Base-by-base conservation (phyloP, 2,888 invertebrate species). In the Ophion costatus region DNA sequence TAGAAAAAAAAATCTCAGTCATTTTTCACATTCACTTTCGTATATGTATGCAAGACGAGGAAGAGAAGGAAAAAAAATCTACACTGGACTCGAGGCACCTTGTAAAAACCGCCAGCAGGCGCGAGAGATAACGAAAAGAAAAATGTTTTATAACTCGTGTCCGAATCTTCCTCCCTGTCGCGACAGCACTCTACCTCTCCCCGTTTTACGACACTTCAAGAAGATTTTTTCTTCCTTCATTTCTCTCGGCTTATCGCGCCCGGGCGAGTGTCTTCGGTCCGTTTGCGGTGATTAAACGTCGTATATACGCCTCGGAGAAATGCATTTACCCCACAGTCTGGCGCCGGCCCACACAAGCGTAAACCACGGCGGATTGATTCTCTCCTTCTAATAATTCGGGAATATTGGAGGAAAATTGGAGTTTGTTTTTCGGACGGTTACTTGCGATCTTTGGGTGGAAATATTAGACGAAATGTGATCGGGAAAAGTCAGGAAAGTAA, bases 101-200 rank as follows among this genome's bases (percentile, higher is more conserved):
- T 69, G 33, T 84, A 77, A 77, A 76, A 69, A 69, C 38, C 73
- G 11, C 38, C 64, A 51, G 51, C 69, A 2, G 24, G 61, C 59
- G 29, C 22, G 63, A 51, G 66, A 74, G 81, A 84, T 84, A 84
- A 84, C 38, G 29, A 70, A 42, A 78, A 80, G 56, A 84, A 80
- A 80, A 73, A 80, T 84, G 74, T 84, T 81, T 84, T 77, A 84
- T 84, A 81, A 84, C 84, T 80, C 76, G 51, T 38, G 75, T 45
- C 80, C 81, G 82, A 84, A 84, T 82, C 81, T 81, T 63, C 59
- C 45, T 78, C 33, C 45, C 76, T n/a, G 84, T 82, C 84, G 84
- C 81, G 84, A 84, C 84, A 42, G 84, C 81, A 76, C 82, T 79
- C 74, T 38, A 14, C 70, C 51, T 51, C 45, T 20, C 77, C 67